Percentiles rank a stretch among this genome's conserved stretches.
phyloP scores from a whole-genome alignment of 2,797 vertebrate genomes.

The Anolis apletophallus region DNA sequence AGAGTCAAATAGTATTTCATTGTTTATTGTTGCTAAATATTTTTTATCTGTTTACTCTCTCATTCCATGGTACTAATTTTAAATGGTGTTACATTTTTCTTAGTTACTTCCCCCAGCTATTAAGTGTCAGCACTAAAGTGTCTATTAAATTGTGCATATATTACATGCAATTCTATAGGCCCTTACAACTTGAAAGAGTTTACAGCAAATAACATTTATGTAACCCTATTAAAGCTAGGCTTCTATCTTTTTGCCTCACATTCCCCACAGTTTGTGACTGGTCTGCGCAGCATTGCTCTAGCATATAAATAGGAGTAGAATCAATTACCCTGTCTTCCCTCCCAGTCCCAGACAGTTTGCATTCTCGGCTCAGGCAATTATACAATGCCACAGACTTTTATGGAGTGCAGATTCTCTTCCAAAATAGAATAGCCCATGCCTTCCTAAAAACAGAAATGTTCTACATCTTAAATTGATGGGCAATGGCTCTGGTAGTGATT shows the following conservation, averaged over 20 bases:
- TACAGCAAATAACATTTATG: slow-evolving; percentile 14
- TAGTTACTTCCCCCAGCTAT: slow-evolving; percentile 37
- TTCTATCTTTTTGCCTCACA: background rate
- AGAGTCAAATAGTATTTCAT: slow-evolving; percentile 15
- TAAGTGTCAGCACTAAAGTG: slow-evolving; percentile 26
- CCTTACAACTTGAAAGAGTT: background rate
- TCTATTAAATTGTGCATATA: background rate
- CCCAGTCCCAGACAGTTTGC: slow-evolving; percentile 1
- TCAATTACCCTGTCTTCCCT: slow-evolving; percentile 25
- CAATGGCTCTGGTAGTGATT: background rate
- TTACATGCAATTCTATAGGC: slow-evolving; percentile 14
- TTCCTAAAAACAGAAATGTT: background rate
- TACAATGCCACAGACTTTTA: slow-evolving; percentile 4
- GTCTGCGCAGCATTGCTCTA: background rate
- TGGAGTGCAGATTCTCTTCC: slow-evolving; percentile 2
- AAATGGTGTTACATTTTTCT: slow-evolving; percentile 21
- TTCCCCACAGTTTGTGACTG: background rate
- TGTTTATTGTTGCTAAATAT: slow-evolving; percentile 28
- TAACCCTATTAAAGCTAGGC: background rate
- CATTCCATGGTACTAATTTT: slow-evolving; percentile 10
- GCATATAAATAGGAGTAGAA: slow-evolving; percentile 13
- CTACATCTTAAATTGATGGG: background rate
- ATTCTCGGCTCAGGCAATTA: slow-evolving; percentile 12
- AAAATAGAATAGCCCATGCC: slow-evolving; percentile 15
- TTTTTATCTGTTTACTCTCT: slow-evolving; percentile 13